Percentiles rank a stretch among this genome's conserved stretches.
Evolutionary conservation across 2,797 vertebrate genomes (phyloP).

Genomic region (Liparis tanakae): DNA sequence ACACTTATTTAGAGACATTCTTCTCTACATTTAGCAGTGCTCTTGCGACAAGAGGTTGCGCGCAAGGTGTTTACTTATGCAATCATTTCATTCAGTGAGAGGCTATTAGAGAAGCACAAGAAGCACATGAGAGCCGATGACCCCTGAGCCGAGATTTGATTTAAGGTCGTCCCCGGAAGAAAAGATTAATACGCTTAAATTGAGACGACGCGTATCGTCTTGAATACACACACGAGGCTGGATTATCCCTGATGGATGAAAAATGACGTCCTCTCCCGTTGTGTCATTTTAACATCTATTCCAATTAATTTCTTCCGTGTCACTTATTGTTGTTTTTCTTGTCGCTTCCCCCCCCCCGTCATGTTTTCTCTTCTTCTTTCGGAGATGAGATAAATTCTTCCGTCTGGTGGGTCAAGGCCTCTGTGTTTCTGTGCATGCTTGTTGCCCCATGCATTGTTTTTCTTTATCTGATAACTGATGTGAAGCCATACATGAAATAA

Average conservation of each 20-base stretch:
- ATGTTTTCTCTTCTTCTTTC: neutral
- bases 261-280: conserved; percentile 31
- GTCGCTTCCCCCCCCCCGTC: neutral
- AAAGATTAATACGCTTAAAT: conserved; percentile 51
- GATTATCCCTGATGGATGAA: conserved; percentile 60
- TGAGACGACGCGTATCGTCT: conserved; percentile 43
- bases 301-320: conserved; percentile 16
- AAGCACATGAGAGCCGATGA: conserved; percentile 55
- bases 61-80: conserved; percentile 37
- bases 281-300: conserved; percentile 31
- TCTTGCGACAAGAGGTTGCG: neutral
- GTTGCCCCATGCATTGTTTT: conserved; percentile 3
- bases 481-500: conserved; percentile 44
- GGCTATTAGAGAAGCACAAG: conserved; percentile 60
- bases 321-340: neutral
- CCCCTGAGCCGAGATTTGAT: conserved; percentile 55
- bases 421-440: conserved; percentile 11
- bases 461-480: conserved; percentile 26
- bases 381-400: neutral
- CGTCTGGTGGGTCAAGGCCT: conserved; percentile 19
- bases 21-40: too few species aligned
- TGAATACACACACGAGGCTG: conserved; percentile 58
- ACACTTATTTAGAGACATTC: too few species aligned
- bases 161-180: conserved; percentile 50
- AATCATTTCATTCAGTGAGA: conserved; percentile 61